Percentiles rank a stretch among this genome's conserved stretches.
phyloP scores from a whole-genome alignment of 2,888 invertebrate genomes.

The Hipparchia semele region DNA sequence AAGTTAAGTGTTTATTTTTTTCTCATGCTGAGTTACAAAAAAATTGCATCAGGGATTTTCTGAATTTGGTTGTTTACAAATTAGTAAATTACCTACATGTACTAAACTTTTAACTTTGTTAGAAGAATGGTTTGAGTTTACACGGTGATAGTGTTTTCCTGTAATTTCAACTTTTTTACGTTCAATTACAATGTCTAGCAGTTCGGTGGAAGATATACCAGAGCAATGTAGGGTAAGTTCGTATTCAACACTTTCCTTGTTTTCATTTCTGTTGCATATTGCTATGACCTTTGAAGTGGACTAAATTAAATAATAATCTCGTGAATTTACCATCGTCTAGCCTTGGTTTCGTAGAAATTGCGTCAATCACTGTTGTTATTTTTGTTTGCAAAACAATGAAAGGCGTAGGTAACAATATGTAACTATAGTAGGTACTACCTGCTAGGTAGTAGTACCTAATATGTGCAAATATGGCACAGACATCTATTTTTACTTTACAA shows the following conservation, averaged over 20 bases:
- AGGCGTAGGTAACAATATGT: background rate
- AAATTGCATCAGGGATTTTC: background rate
- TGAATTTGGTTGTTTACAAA: constrained; percentile 25
- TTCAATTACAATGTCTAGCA: constrained; percentile 63
- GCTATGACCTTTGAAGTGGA: constrained; percentile 32
- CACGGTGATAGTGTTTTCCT: background rate
- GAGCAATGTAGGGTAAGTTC: constrained; percentile 58
- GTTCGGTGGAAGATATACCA: constrained; percentile 73
- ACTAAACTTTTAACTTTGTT: constrained; percentile 1
- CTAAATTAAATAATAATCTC: constrained; percentile 11
- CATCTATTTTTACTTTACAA: constrained; percentile 3
- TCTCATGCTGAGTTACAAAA: background rate
- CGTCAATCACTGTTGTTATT: constrained; percentile 37
- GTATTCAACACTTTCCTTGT: constrained; percentile 40
- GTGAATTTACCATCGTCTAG: constrained; percentile 28
- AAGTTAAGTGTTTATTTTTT: no score
- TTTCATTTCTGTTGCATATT: constrained; percentile 48
- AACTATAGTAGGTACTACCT: background rate
- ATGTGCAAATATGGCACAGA: background rate
- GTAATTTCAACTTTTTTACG: constrained; percentile 6
- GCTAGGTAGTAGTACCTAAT: no score
- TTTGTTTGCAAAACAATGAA: constrained; percentile 31
- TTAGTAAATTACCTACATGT: background rate
- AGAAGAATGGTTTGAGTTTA: constrained; percentile 24
- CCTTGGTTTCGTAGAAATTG: constrained; percentile 35